Conservation (phyloP, 2,113 vertebrate species). For the Eulemur rufifrons region DNA sequence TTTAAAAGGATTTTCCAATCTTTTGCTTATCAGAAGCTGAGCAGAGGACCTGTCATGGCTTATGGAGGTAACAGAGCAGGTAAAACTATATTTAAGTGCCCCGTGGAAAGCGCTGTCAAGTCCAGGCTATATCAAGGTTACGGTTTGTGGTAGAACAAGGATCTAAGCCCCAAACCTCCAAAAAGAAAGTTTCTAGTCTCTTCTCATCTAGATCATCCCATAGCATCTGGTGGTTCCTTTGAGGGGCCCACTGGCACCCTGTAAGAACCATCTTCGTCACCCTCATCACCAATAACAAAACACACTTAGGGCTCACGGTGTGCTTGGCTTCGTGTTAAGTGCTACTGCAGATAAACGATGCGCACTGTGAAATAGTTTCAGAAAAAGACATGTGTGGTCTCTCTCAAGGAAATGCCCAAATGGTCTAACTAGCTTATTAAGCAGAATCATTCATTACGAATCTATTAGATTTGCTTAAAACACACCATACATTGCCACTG, state of each 20-base stretch:
- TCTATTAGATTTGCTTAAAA: conserved; percentile 72
- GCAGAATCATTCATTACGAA: conserved; percentile 60
- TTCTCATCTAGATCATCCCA: background rate
- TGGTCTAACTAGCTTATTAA: conserved; percentile 63
- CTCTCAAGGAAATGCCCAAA: conserved; percentile 25
- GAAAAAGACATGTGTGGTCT: conserved; percentile 35
- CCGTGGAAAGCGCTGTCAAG: background rate
- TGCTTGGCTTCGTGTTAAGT: background rate
- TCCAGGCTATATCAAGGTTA: background rate
- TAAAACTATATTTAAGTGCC: conserved; percentile 37
- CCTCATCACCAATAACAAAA: background rate
- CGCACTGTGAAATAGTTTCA: background rate
- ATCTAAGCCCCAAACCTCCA: background rate
- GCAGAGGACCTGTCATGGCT: background rate
- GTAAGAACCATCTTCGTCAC: background rate
- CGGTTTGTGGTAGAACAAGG: background rate
- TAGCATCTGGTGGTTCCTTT: background rate
- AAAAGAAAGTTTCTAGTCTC: background rate
- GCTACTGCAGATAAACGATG: background rate
- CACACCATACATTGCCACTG: background rate
- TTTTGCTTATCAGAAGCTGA: conserved; percentile 36
- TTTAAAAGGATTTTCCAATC: conserved; percentile 63
- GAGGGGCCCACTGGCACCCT: background rate
- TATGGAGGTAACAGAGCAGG: conserved; percentile 34
- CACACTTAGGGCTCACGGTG: background rate